Conservation (phyloP, 2,113 vertebrate genomes). For the Monarcha castaneiventris region DNA sequence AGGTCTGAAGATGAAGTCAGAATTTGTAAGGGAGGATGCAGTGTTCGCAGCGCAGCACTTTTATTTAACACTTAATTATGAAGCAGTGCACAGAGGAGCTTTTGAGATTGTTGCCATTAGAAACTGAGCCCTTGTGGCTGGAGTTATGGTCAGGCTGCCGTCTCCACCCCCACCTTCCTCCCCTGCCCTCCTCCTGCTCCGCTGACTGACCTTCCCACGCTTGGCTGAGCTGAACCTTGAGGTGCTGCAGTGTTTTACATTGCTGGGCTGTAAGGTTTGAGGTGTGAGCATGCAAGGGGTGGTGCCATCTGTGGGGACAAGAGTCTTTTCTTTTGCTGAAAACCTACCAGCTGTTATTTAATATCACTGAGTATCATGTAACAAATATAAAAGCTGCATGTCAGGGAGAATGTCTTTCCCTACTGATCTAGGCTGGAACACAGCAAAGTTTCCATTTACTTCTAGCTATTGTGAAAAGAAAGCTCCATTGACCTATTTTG, state of each 20-base stretch:
- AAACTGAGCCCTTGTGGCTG: conserved; percentile 69
- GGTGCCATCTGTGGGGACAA: not conserved
- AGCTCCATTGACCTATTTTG: conserved; percentile 56
- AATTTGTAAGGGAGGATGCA: conserved; percentile 48
- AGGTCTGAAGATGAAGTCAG: conserved; percentile 53
- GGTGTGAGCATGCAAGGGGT: conserved; percentile 54
- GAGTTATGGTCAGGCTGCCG: conserved; percentile 67
- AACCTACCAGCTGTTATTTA: conserved; percentile 21
- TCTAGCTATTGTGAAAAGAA: conserved; percentile 47
- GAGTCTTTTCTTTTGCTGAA: not conserved
- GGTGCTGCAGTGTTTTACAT: conserved; percentile 28
- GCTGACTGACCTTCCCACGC: conserved; percentile 75
- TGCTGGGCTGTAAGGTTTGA: conserved; percentile 52
- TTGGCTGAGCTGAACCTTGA: conserved; percentile 76
- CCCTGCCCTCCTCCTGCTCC: conserved; percentile 24
- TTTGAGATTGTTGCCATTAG: conserved; percentile 79
- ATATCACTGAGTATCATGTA: not conserved
- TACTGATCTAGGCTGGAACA: not conserved
- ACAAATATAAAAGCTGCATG: conserved; percentile 26
- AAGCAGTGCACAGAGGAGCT: conserved; percentile 59
- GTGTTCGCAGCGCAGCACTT: conserved; percentile 27
- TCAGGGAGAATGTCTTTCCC: not conserved
- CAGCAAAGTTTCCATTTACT: conserved; percentile 61
- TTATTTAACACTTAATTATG: conserved; percentile 63
- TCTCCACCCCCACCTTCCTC: not conserved